phyloP scores from a whole-genome alignment of 2,113 vertebrate genomes.

The Plectropomus leopardus region DNA sequence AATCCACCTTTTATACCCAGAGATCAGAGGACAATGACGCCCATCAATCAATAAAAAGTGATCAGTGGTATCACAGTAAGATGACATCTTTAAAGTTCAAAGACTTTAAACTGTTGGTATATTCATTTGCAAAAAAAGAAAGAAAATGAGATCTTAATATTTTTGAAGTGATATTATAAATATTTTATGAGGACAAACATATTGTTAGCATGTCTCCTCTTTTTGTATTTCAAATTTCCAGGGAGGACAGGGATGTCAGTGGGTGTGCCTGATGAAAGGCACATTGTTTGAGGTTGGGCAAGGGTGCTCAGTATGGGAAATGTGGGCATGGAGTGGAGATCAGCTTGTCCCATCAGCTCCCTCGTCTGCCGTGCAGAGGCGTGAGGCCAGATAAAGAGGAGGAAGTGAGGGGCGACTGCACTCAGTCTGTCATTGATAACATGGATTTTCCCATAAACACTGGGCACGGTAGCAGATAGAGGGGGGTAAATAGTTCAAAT shows the following conservation, averaged over 20 bases:
- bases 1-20: slow-evolving; percentile 39
- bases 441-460: slow-evolving; percentile 52
- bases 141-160: too few relatives aligned
- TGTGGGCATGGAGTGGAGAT: slow-evolving; percentile 59
- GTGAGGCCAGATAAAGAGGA: slow-evolving; percentile 73
- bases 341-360: slow-evolving; percentile 54
- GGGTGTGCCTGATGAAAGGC: slow-evolving; percentile 57
- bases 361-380: slow-evolving; percentile 66
- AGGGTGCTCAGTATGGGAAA: slow-evolving; percentile 50
- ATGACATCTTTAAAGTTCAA: neutral
- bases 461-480: neutral
- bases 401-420: slow-evolving; percentile 70
- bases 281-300: slow-evolving; percentile 57
- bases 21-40: slow-evolving; percentile 10
- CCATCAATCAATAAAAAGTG: slow-evolving; percentile 14
- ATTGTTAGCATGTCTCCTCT: neutral
- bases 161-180: too few relatives aligned
- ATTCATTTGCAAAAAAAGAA: neutral
- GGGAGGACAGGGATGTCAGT: slow-evolving; percentile 48
- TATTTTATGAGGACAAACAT: neutral
- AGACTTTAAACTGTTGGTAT: neutral
- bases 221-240: slow-evolving; percentile 18
- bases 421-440: slow-evolving; percentile 52
- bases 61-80: neutral
- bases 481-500: neutral